Conservation (phyloP, 2,113 vertebrate genomes). For the Bombycilla garrulus region DNA sequence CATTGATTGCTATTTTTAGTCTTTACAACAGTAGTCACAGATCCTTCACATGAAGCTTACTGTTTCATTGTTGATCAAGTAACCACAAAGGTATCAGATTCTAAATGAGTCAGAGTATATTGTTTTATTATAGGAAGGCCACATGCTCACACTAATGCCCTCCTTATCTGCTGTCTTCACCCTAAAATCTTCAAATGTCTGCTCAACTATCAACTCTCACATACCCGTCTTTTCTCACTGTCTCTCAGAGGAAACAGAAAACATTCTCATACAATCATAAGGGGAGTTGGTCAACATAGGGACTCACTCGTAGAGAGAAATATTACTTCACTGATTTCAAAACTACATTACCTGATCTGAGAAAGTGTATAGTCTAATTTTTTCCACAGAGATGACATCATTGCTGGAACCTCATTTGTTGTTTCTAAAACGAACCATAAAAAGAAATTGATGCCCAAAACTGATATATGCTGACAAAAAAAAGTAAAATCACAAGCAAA, state of each 20-base stretch:
- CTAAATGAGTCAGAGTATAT: background rate
- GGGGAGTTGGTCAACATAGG: background rate
- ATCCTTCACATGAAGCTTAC: background rate
- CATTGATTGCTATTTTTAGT: background rate
- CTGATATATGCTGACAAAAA: background rate
- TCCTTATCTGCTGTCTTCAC: background rate
- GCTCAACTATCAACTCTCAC: background rate
- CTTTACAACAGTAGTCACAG: background rate
- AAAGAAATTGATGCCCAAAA: background rate
- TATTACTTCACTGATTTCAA: background rate
- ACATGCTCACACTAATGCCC: background rate
- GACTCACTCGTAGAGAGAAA: background rate
- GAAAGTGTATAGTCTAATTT: slow-evolving; percentile 95
- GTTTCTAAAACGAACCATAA: slow-evolving; percentile 67
- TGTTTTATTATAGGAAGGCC: background rate
- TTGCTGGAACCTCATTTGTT: slow-evolving; percentile 82
- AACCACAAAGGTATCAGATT: background rate
- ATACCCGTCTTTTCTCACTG: background rate
- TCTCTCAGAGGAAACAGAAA: background rate
- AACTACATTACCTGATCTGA: slow-evolving; percentile 88
- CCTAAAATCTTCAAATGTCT: background rate
- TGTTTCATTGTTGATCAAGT: background rate
- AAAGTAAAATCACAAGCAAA: background rate
- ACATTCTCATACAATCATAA: background rate
- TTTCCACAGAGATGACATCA: slow-evolving; percentile 97